Evolutionary conservation across 2,113 vertebrate genomes (phyloP).

Genomic region (Calonectris borealis): DNA sequence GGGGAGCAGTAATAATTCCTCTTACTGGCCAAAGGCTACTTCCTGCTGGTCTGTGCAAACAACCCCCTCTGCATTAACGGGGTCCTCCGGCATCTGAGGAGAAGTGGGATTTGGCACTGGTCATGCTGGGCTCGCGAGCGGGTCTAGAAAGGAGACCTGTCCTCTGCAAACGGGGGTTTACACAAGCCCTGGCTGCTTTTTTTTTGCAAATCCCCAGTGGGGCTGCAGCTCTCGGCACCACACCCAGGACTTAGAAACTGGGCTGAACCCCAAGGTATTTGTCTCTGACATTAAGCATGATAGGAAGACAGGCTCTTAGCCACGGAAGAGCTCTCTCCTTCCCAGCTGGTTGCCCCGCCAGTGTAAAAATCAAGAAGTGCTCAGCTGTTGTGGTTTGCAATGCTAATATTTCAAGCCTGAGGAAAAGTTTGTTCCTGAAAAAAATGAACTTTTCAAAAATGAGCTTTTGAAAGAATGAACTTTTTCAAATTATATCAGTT

Average conservation of each 20-base stretch:
- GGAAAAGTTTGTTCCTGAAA: background rate
- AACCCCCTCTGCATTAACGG: background rate
- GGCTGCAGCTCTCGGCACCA: background rate
- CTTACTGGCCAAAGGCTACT: background rate
- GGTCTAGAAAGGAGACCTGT: background rate
- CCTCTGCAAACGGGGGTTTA: background rate
- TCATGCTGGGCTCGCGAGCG: rapidly evolving
- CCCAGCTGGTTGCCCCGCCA: rapidly evolving
- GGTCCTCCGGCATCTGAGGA: background rate
- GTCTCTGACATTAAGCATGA: background rate
- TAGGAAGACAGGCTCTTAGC: background rate
- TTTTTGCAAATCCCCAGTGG: background rate
- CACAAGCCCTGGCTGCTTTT: background rate
- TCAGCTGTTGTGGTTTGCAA: background rate
- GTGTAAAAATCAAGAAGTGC: background rate
- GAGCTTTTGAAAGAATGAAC: background rate
- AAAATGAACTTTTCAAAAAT: background rate
- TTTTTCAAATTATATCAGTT: background rate
- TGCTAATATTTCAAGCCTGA: background rate
- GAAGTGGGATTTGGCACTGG: background rate
- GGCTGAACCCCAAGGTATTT: background rate
- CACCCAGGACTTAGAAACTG: background rate
- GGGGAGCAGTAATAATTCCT: background rate
- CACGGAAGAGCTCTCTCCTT: background rate
- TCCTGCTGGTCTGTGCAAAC: background rate